Base-by-base conservation (phyloP, 2,797 vertebrate species). In the Pipistrellus pipistrellus region DNA sequence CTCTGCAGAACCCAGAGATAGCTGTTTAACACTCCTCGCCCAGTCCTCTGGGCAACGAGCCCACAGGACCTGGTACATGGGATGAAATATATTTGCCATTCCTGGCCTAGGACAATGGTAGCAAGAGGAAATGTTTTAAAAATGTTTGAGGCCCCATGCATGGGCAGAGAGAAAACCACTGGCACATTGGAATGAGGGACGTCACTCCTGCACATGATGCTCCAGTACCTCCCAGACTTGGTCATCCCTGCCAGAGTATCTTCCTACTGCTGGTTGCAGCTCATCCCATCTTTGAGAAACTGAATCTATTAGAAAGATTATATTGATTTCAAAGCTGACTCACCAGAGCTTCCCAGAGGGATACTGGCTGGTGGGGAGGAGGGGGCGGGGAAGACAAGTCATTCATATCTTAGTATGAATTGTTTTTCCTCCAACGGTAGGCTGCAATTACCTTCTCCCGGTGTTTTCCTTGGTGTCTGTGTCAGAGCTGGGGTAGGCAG, bases 271-370 rank as follows among this genome's bases (percentile, higher is more conserved):
- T 75, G 17, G 3, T 5, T 32, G 53, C 13, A n/a, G 71, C 4
- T 81, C 13, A 11, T 38, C 53, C 32, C 23, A 21, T 69, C 73
- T 73, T 68, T 8, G 78, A 77, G 78, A 11, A 71, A 12, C 46
- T 88, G 62, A 88, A 72, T 44, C 64, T 51, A 46, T 78, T 75
- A 44, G 35, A 78, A 80, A 86, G 85, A 80, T 89, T 41, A 44
- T 48, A 87, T 75, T 92, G 86, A 84, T 76, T 64, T 90, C 44
- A 80, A 88, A 76, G 59, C 66, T 76, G 3, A n/a, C 51, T 83
- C 35, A 21, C 76, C 20, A 9, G 72, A 82, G 25, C 20, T 23
- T 71, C 30, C 9, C 59, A 41, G 78, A 30, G 55, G 46, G 48
- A 17, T 77, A 3, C n/a, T 30, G 6, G 32, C 48, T 76, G 59